These are phyloP conservation scores for Enteromius anoplus DNA, from an alignment of 2,797 vertebrate species.

Conservation along the genomic window DNA sequence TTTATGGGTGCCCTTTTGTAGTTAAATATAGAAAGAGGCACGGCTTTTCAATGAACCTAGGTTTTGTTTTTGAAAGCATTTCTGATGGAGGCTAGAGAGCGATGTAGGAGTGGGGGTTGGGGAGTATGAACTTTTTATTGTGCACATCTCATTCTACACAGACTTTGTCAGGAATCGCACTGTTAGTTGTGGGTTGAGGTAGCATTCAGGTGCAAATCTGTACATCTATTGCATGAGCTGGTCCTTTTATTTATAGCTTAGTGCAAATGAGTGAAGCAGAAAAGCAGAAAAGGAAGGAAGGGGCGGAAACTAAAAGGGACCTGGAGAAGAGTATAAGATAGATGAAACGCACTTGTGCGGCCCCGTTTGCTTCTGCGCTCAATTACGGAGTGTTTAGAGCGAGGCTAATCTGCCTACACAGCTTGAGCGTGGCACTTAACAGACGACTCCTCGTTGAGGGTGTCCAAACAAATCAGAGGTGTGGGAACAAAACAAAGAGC, in stretches of 20 bases:
- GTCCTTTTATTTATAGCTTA: background rate
- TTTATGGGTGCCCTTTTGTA: background rate
- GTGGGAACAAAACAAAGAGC: slow-evolving; percentile 44
- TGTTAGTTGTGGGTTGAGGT: background rate
- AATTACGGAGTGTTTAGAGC: slow-evolving; percentile 47
- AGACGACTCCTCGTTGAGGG: slow-evolving; percentile 41
- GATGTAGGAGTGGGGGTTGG: slow-evolving; percentile 35
- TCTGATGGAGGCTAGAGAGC: slow-evolving; percentile 37
- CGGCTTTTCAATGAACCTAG: background rate
- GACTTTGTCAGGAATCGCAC: background rate
- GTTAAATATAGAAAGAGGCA: no score
- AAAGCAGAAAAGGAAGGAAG: background rate
- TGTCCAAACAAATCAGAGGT: slow-evolving; percentile 49
- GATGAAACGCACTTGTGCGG: slow-evolving; percentile 12
- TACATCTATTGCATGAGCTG: background rate
- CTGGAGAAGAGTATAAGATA: slow-evolving; percentile 2
- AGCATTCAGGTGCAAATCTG: background rate
- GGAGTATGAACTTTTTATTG: background rate
- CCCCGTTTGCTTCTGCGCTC: slow-evolving; percentile 30
- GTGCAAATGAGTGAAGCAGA: background rate
- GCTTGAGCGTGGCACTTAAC: slow-evolving; percentile 45
- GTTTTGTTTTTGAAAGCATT: slow-evolving; percentile 65
- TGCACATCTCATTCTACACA: background rate
- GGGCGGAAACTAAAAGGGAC: slow-evolving; percentile 4
- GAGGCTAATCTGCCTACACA: slow-evolving; percentile 24